Conservation (phyloP, 2,888 invertebrate species). For the Eristalis arbustorum region DNA sequence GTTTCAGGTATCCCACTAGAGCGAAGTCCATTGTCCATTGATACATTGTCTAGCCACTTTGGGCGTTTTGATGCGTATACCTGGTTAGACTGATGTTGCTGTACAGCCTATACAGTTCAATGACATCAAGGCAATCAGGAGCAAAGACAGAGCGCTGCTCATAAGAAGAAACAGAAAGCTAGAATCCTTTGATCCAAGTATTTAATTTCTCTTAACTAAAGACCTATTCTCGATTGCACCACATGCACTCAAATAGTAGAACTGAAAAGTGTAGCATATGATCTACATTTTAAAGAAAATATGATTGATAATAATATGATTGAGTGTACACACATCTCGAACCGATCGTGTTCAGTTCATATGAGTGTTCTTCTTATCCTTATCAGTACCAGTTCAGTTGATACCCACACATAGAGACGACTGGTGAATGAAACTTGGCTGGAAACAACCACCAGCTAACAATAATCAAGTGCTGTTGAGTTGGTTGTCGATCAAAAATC, state of each 20-base stretch:
- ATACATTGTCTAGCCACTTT: too few relatives aligned
- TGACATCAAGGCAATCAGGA: too few relatives aligned
- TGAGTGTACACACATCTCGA: slow-evolving; percentile 33
- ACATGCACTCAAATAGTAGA: background rate
- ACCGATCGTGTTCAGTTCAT: slow-evolving; percentile 18
- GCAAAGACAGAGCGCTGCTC: too few relatives aligned
- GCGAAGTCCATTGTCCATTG: too few relatives aligned
- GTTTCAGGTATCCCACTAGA: too few relatives aligned
- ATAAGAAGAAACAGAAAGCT: too few relatives aligned
- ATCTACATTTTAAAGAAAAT: slow-evolving; percentile 14
- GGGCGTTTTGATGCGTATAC: too few relatives aligned
- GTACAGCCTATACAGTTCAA: too few relatives aligned
- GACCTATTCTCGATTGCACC: too few relatives aligned
- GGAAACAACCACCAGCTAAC: slow-evolving; percentile 31
- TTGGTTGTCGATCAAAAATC: slow-evolving; percentile 45
- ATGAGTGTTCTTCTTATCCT: slow-evolving; percentile 44
- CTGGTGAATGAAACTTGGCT: slow-evolving; percentile 34
- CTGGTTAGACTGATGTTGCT: too few relatives aligned
- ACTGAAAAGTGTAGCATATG: slow-evolving; percentile 34
- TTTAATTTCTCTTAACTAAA: too few relatives aligned
- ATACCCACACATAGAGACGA: slow-evolving; percentile 24
- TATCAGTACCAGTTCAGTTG: slow-evolving; percentile 52
- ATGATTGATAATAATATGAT: slow-evolving; percentile 35
- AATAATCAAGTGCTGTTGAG: slow-evolving; percentile 22
- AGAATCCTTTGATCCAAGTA: too few relatives aligned